Conservation (phyloP, 2,888 invertebrate genomes). For the Liopterus haemorrhoidalis region DNA sequence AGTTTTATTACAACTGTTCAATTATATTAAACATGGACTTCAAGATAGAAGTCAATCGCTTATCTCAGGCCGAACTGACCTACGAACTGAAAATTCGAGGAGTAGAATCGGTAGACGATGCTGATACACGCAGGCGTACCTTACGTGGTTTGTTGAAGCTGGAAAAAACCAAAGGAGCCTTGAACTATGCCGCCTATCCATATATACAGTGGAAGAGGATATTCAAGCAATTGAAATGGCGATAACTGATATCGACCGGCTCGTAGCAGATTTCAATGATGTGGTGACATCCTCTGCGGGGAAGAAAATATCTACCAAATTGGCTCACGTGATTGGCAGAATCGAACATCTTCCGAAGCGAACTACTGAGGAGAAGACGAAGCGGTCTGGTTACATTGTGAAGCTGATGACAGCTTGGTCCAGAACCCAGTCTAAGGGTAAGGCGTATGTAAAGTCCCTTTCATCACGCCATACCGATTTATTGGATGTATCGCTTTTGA, state of each 20-base stretch:
- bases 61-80: neutral
- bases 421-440: neutral
- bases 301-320: conserved; percentile 3
- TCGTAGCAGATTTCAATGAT: neutral
- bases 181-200: no score
- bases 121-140: neutral
- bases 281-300: neutral
- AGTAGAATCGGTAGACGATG: neutral
- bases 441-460: neutral
- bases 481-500: neutral
- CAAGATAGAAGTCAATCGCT: conserved; percentile 3
- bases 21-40: no score
- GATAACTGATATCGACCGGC: neutral
- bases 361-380: neutral
- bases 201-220: conserved; percentile 3
- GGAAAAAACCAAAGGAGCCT: no score
- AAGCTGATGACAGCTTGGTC: neutral
- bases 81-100: conserved; percentile 6
- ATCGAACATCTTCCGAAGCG: neutral
- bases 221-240: neutral
- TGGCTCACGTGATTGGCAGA: neutral
- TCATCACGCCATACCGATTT: neutral
- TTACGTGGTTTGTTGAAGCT: neutral
- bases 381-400: neutral
- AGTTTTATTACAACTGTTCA: no score